A percentile compares a stretch with the other conserved stretches of the same genome.
phyloP scores from a whole-genome alignment of 2,888 invertebrate species.

The Lordiphosa andalusiaca region DNA sequence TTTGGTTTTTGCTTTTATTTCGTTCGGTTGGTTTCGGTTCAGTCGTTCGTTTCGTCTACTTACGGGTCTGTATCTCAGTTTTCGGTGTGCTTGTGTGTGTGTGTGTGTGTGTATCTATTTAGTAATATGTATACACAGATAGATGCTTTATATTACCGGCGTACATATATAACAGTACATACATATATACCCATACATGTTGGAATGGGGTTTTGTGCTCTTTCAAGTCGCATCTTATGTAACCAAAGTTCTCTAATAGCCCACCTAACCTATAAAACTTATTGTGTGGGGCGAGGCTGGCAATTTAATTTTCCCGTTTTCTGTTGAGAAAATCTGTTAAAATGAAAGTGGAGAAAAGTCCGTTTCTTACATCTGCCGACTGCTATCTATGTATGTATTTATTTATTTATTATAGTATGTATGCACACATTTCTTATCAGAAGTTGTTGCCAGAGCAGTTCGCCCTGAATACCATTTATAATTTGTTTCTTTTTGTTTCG shows the following conservation, averaged over 20 bases:
- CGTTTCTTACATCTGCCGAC: not conserved
- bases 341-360: not conserved
- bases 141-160: constrained; percentile 58
- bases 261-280: constrained; percentile 27
- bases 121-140: constrained; percentile 38
- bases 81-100: constrained; percentile 41
- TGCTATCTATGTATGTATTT: constrained; percentile 5
- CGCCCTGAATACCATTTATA: constrained; percentile 11
- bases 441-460: constrained; percentile 4
- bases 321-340: not conserved
- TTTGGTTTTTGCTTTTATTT: constrained; percentile 36
- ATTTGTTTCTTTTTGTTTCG: constrained; percentile 3
- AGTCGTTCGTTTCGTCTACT: constrained; percentile 45
- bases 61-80: constrained; percentile 47
- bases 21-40: constrained; percentile 58
- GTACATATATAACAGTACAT: constrained; percentile 25
- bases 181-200: constrained; percentile 14
- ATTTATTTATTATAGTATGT: not conserved
- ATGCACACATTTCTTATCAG: constrained; percentile 5
- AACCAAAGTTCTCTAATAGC: constrained; percentile 16
- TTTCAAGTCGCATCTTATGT: constrained; percentile 49
- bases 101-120: constrained; percentile 54
- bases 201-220: constrained; percentile 14
- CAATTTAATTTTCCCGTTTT: not conserved
- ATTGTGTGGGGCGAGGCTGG: constrained; percentile 24